Evolutionary conservation across 2,797 vertebrate species (phyloP).

Genomic region (Acanthornis magna): DNA sequence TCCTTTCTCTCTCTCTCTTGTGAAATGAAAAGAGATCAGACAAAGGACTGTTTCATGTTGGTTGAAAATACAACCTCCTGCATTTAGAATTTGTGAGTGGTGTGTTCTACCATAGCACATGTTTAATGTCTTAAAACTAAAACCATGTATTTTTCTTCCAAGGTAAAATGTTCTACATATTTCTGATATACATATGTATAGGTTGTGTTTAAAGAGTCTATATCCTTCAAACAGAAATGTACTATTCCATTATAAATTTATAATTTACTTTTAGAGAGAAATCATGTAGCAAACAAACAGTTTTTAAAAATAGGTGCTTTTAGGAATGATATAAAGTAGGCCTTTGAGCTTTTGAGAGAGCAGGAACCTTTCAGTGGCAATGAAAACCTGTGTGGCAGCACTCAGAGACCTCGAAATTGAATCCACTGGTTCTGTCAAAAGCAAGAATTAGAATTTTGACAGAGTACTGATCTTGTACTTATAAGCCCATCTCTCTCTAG

Average conservation of each 20-base stretch:
- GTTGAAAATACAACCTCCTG: not conserved
- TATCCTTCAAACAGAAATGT: not conserved
- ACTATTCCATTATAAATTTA: not conserved
- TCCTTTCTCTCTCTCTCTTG: not conserved
- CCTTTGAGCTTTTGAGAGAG: not conserved
- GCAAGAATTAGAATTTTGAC: not conserved
- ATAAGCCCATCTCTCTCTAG: not conserved
- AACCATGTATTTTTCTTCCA: not conserved
- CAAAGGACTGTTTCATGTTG: not conserved
- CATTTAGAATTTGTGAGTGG: not conserved
- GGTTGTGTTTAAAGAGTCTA: not conserved
- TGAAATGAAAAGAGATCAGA: not conserved
- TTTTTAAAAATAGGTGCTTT: not conserved
- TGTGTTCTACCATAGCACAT: not conserved
- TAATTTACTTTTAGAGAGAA: not conserved
- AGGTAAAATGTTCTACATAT: not conserved
- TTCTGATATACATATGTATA: not conserved
- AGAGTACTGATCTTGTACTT: not conserved
- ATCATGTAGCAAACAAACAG: not conserved
- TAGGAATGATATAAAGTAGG: not conserved
- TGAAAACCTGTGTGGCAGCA: not conserved
- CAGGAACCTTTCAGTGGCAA: not conserved
- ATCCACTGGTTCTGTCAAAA: not conserved
- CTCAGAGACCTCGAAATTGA: not conserved
- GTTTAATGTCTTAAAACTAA: not conserved